Evolutionary conservation across 1,140 invertebrate species (phyloP).

Genomic region (Macrobrachium nipponense): DNA sequence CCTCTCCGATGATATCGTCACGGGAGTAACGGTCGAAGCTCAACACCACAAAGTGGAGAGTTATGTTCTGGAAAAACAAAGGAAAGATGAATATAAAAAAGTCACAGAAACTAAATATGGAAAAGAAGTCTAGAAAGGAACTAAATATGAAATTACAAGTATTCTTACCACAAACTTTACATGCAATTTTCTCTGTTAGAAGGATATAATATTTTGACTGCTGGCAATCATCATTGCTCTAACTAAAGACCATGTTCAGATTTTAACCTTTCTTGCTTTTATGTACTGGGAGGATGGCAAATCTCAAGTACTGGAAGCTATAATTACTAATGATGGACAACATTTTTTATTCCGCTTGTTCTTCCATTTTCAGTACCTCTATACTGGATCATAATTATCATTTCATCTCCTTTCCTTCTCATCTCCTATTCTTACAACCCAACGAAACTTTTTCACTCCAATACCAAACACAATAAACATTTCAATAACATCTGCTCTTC

Average conservation of each 20-base stretch:
- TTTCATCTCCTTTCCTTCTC: background rate
- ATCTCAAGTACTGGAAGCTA: too few relatives aligned
- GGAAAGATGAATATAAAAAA: background rate
- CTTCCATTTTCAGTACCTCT: conserved; percentile 13
- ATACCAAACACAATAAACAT: background rate
- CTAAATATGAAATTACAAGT: background rate
- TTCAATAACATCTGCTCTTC: background rate
- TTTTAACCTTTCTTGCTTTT: too few relatives aligned
- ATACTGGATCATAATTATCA: background rate
- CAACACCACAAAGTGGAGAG: conserved; percentile 92
- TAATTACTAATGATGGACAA: too few relatives aligned
- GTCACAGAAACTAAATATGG: background rate
- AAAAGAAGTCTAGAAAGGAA: background rate
- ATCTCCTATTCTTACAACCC: background rate
- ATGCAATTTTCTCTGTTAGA: too few relatives aligned
- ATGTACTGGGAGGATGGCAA: too few relatives aligned
- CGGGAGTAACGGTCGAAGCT: conserved; percentile 97
- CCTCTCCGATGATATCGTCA: conserved; percentile 97
- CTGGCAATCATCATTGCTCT: too few relatives aligned
- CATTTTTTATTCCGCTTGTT: background rate
- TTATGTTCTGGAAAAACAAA: conserved; percentile 77
- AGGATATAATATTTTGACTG: too few relatives aligned
- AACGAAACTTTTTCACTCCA: background rate
- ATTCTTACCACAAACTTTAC: too few relatives aligned
- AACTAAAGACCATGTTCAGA: too few relatives aligned